These are phyloP conservation scores for Luehdorfia chinensis DNA, from an alignment of 1,140 invertebrate genomes.

Conservation along the genomic window DNA sequence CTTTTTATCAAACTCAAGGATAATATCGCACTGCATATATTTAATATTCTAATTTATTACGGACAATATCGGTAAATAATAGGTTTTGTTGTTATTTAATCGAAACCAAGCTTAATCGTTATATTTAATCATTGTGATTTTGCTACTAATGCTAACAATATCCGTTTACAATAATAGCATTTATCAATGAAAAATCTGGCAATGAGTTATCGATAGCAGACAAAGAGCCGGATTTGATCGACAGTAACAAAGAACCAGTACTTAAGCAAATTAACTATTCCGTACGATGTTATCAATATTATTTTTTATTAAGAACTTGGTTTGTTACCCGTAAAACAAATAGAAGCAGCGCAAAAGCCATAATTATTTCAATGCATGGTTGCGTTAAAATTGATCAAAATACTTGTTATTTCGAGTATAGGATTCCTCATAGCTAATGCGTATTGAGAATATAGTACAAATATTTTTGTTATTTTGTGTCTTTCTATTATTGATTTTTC, in stretches of 20 bases:
- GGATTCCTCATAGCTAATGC: no score
- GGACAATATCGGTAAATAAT: background rate
- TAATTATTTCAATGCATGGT: constrained; percentile 13
- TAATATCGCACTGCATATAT: no score
- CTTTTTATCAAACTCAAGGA: no score
- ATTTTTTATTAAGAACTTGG: constrained; percentile 11
- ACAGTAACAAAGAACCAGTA: constrained; percentile 33
- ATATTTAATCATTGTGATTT: constrained; percentile 13
- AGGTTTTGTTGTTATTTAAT: no score
- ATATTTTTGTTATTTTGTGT: no score
- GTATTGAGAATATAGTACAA: no score
- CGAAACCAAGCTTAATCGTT: constrained; percentile 5
- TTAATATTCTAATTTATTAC: constrained; percentile 9
- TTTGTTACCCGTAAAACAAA: constrained; percentile 10
- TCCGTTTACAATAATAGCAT: constrained; percentile 23
- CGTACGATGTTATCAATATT: constrained; percentile 2
- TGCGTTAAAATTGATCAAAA: constrained; percentile 3
- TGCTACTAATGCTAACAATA: constrained; percentile 12
- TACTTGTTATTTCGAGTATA: no score
- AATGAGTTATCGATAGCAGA: constrained; percentile 27
- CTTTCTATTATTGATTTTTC: no score
- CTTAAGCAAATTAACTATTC: constrained; percentile 25
- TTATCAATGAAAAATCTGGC: constrained; percentile 41
- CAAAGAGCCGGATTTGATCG: constrained; percentile 40
- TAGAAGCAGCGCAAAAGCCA: background rate